Evolutionary conservation across 1,140 invertebrate genomes (phyloP).

Genomic region (Zaprionus africanus): DNA sequence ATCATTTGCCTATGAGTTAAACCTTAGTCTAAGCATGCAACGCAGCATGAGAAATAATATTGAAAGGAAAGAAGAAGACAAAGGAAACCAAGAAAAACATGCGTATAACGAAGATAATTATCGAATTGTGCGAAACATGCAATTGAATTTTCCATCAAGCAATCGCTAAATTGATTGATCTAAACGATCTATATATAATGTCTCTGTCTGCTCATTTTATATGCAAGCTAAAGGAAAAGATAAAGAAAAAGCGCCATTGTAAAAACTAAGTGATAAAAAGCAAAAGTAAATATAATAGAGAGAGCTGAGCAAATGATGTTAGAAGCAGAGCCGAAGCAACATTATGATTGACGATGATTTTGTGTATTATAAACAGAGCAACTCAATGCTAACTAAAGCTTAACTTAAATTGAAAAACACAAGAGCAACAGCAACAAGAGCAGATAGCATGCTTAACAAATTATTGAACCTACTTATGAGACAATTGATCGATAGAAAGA

Average conservation of each 20-base stretch:
- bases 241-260: conserved; percentile 78
- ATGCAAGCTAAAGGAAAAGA: conserved; percentile 35
- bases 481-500: conserved; percentile 33
- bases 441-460: conserved; percentile 52
- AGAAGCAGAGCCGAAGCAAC: conserved; percentile 49
- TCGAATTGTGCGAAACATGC: conserved; percentile 47
- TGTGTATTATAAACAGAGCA: conserved; percentile 75
- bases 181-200: conserved; percentile 47
- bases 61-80: conserved; percentile 16
- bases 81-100: conserved; percentile 31
- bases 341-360: conserved; percentile 46
- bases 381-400: conserved; percentile 48
- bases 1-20: conserved; percentile 70
- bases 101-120: conserved; percentile 37
- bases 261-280: conserved; percentile 83
- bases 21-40: conserved; percentile 61
- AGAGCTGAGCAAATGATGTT: conserved; percentile 39
- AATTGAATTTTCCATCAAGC: conserved; percentile 59
- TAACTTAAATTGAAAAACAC: conserved; percentile 20
- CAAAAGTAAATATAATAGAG: conserved; percentile 66
- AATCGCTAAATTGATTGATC: conserved; percentile 27
- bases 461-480: conserved; percentile 47
- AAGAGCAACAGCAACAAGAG: conserved; percentile 11
- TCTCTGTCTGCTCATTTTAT: conserved; percentile 67
- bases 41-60: conserved; percentile 25